Evolutionary conservation across 2,888 invertebrate genomes (phyloP).

Genomic region (Rhabditoides inermis): DNA sequence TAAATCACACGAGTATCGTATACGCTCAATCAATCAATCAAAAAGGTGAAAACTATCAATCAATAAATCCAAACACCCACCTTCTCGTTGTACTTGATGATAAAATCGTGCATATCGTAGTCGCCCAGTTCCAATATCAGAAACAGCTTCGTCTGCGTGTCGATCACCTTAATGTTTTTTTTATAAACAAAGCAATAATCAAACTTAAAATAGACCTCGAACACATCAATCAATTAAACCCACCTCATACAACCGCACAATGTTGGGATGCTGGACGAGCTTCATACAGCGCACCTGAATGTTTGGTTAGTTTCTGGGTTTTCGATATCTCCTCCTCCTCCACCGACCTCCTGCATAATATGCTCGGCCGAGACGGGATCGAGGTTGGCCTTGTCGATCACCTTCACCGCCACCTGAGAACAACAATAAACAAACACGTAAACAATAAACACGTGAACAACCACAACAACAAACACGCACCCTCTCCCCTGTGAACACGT

Average conservation of each 20-base stretch:
- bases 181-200: background rate
- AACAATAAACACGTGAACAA: background rate
- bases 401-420: slow-evolving; percentile 60
- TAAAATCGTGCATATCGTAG: slow-evolving; percentile 96
- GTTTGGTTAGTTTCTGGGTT: background rate
- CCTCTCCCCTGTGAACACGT: slow-evolving; percentile 97
- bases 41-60: too few species aligned
- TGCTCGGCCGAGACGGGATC: slow-evolving; percentile 90
- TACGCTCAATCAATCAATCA: background rate
- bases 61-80: slow-evolving; percentile 7
- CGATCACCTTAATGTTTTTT: slow-evolving; percentile 61
- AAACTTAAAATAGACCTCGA: too few species aligned
- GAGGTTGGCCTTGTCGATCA: slow-evolving; percentile 94
- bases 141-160: slow-evolving; percentile 83
- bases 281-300: slow-evolving; percentile 85
- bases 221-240: too few species aligned
- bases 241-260: slow-evolving; percentile 93
- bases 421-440: background rate
- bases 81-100: slow-evolving; percentile 81
- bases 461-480: slow-evolving; percentile 70
- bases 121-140: slow-evolving; percentile 89
- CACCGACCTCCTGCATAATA: slow-evolving; percentile 69
- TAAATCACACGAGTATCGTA: too few species aligned
- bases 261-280: slow-evolving; percentile 96
- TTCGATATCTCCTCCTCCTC: background rate